phyloP scores from a whole-genome alignment of 2,888 invertebrate species.

The Chaetoderma sp. region DNA sequence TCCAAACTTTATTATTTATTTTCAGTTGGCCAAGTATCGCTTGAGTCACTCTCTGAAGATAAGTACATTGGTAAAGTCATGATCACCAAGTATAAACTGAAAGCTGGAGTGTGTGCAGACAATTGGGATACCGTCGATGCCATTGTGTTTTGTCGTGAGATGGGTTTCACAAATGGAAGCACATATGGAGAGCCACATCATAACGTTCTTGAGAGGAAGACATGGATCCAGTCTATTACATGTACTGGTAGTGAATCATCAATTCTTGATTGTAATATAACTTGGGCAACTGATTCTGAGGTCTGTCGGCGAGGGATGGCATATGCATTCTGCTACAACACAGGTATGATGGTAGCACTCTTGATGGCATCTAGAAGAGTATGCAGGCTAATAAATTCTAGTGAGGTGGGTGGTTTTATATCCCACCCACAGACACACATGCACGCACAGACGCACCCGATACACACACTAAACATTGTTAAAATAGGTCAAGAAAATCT shows the following conservation, averaged over 20 bases:
- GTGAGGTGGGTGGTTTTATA: background rate
- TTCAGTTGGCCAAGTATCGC: no score
- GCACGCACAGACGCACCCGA: no score
- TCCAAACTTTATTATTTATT: no score
- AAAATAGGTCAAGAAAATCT: no score
- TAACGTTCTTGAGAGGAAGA: background rate
- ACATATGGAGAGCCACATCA: slow-evolving; percentile 15
- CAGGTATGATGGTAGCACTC: no score
- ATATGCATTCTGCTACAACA: slow-evolving; percentile 47
- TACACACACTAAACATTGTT: no score
- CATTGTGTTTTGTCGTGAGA: slow-evolving; percentile 5
- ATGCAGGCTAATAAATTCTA: slow-evolving; percentile 23
- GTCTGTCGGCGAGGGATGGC: slow-evolving; percentile 13
- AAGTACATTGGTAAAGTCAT: slow-evolving; percentile 38
- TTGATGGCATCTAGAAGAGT: slow-evolving; percentile 43
- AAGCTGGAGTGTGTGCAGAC: slow-evolving; percentile 69
- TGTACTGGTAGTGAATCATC: slow-evolving; percentile 35
- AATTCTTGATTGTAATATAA: slow-evolving; percentile 23
- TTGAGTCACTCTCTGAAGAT: no score
- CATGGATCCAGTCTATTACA: slow-evolving; percentile 15
- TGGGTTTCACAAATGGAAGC: slow-evolving; percentile 34
- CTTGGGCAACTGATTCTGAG: background rate
- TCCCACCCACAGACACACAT: no score
- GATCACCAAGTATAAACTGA: slow-evolving; percentile 57
- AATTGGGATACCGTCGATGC: slow-evolving; percentile 51